phyloP scores from a whole-genome alignment of 2,113 vertebrate species.

The Tetraodon nigroviridis region DNA sequence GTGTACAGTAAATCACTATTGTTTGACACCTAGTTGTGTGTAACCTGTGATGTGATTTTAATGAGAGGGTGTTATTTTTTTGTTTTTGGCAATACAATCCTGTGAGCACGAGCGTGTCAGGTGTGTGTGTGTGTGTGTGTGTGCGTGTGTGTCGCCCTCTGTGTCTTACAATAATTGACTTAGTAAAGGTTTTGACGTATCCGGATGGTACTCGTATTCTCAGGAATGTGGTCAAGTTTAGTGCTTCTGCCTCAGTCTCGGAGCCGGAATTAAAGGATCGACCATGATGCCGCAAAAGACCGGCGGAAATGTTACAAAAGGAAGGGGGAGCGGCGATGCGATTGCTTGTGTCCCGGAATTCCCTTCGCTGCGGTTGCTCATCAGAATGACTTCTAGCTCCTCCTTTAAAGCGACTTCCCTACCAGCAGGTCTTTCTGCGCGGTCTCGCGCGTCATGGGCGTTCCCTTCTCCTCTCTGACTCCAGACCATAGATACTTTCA shows the following conservation, averaged over 20 bases:
- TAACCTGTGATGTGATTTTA: slow-evolving; percentile 61
- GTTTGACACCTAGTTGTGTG: slow-evolving; percentile 56
- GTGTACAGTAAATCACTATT: slow-evolving; percentile 72
- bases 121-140: slow-evolving; percentile 5
- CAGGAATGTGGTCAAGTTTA: slow-evolving; percentile 68
- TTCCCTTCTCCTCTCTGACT: slow-evolving; percentile 50
- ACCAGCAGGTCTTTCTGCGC: background rate
- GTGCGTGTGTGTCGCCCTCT: slow-evolving; percentile 41
- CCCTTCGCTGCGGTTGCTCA: slow-evolving; percentile 9
- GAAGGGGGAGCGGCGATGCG: too few relatives aligned
- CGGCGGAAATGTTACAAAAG: slow-evolving; percentile 14
- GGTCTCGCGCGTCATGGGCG: slow-evolving; percentile 43
- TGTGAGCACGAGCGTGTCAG: slow-evolving; percentile 36
- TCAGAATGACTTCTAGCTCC: background rate
- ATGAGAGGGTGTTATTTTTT: slow-evolving; percentile 44
- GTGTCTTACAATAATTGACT: slow-evolving; percentile 67
- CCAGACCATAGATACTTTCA: slow-evolving; percentile 57
- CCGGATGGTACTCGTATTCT: slow-evolving; percentile 72
- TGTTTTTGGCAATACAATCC: slow-evolving; percentile 54
- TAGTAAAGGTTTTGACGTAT: slow-evolving; percentile 65
- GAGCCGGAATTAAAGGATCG: slow-evolving; percentile 55
- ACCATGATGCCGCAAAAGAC: slow-evolving; percentile 48
- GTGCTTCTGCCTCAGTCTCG: slow-evolving; percentile 71
- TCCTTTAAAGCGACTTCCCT: too few relatives aligned
- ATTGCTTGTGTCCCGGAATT: background rate